Base-by-base conservation (phyloP, 2,888 invertebrate genomes). In the Formica aserva region DNA sequence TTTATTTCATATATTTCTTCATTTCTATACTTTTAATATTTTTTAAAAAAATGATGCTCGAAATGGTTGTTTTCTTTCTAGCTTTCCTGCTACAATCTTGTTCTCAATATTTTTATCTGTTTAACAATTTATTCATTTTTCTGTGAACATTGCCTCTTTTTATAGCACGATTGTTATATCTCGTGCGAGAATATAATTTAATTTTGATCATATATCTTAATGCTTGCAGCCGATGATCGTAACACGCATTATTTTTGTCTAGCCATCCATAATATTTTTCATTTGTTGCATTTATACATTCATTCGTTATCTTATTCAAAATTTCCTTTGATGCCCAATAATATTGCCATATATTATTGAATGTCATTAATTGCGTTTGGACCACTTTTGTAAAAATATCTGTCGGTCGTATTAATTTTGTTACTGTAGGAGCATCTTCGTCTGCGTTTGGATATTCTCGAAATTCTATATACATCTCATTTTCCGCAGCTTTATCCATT, bases 171-270 rank as follows among this genome's bases (percentile, higher is more conserved):
- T 65, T 63, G 3, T 65, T 65, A 38, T 38, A 65, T 38, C 65
- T 65, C 4, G 65, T 63, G 35, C 35, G 63, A 63, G 35, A 63
- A 5, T 63, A 35, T 22, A 22, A 63, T 63, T 63, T 63, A 35
- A 63, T 18, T 11, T 63, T 63, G 41, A 41, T 8, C 35, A 63
- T 35, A 63, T n/a, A 35, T 63, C 1, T 3, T 8, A 63, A 63
- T 0, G 63, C 35, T 63, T 35, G 63, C n/a, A 63, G 1, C 11
- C 63, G 63, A 35, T 63, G 63, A 63, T 63, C n/a, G 11, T 63
- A 63, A n/a, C 63, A 63, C 11, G 9, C 5, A 63, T 63, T n/a
- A 63, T 63, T 63, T 63, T 63, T 63, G n/a, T 63, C 35, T 63
- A 63, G 35, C 63, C 63, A 63, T 35, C 9, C 35, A 35, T 4